Conservation (phyloP, 2,888 invertebrate genomes). For the Yponomeuta plumbellus region DNA sequence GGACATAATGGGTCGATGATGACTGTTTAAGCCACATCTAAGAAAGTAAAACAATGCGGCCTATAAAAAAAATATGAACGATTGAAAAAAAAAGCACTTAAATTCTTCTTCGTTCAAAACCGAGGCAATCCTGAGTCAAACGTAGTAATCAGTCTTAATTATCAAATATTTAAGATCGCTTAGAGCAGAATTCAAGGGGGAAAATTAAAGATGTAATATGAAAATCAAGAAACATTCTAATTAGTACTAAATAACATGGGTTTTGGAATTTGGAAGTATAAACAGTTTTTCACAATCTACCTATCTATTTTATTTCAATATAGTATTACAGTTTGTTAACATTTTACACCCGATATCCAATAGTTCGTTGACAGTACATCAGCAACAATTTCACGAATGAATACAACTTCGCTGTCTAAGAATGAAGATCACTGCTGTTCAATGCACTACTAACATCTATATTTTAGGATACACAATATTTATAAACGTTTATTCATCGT, state of each 20-base stretch:
- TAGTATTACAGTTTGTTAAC: background rate
- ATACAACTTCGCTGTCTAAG: background rate
- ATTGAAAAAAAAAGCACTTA: background rate
- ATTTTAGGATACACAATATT: background rate
- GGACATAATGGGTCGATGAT: no score
- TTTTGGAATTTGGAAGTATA: background rate
- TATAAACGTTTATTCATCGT: background rate
- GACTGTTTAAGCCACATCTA: no score
- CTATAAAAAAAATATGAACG: background rate
- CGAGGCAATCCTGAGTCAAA: background rate
- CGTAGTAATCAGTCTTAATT: background rate
- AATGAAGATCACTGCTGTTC: background rate
- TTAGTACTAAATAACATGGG: background rate
- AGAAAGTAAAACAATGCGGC: no score
- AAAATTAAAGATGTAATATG: background rate
- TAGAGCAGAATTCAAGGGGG: background rate
- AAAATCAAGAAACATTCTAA: background rate
- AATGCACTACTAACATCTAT: background rate
- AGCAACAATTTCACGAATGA: background rate
- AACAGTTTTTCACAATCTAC: background rate
- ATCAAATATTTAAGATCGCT: background rate
- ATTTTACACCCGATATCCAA: background rate
- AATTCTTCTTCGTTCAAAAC: background rate
- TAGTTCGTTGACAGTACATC: background rate
- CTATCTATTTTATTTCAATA: background rate